Evolutionary conservation across 2,888 invertebrate genomes (phyloP).

Genomic region (Keiferia lycopersicella): DNA sequence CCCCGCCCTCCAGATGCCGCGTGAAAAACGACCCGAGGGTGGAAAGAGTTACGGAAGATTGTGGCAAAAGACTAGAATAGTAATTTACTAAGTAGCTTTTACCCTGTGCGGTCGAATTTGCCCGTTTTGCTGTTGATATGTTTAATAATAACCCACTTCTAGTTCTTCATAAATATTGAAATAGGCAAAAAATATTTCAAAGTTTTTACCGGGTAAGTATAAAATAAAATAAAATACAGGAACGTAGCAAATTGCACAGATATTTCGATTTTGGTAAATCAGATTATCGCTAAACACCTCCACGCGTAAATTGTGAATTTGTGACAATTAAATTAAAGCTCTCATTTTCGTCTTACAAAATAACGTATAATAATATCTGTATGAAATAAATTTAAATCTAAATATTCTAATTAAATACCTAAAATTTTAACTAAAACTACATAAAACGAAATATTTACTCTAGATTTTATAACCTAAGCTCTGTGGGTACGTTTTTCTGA

Average conservation of each 20-base stretch:
- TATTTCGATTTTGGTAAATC: too few relatives aligned
- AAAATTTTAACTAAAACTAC: conserved; percentile 32
- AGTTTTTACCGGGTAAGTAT: too few relatives aligned
- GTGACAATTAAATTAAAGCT: background rate
- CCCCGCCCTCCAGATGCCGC: conserved; percentile 46
- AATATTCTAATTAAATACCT: conserved; percentile 28
- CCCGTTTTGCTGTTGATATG: background rate
- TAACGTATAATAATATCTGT: conserved; percentile 39
- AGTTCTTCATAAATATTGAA: too few relatives aligned
- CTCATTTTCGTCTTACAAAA: conserved; percentile 25
- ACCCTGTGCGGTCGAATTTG: background rate
- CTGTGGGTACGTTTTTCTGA: background rate
- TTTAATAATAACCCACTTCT: too few relatives aligned
- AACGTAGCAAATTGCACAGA: too few relatives aligned
- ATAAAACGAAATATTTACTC: conserved; percentile 48
- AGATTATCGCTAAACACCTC: too few relatives aligned
- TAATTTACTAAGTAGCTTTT: background rate
- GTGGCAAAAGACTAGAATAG: conserved; percentile 18
- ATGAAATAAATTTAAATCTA: conserved; percentile 40
- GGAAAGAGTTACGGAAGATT: conserved; percentile 30
- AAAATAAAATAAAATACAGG: too few relatives aligned
- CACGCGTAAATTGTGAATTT: too few relatives aligned
- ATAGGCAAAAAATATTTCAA: too few relatives aligned
- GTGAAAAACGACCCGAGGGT: conserved; percentile 55
- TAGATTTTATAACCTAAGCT: conserved; percentile 28